Base-by-base conservation (phyloP, 2,888 invertebrate genomes). In the Apamea monoglypha region DNA sequence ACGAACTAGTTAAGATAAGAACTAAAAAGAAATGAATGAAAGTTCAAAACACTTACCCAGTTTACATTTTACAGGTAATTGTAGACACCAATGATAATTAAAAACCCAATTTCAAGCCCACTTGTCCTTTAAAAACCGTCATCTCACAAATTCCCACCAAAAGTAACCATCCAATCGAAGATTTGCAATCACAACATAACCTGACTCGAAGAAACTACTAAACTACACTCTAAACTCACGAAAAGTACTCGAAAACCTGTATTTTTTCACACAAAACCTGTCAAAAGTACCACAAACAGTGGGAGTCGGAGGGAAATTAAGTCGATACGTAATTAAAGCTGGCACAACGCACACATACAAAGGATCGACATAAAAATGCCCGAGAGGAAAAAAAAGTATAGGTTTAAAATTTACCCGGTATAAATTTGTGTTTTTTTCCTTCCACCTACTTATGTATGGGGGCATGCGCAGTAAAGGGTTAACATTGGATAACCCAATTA, bases 241-340 rank as follows among this genome's bases (percentile, higher is more conserved):
- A 83, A 85, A 89, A 87, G 82, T 82, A 66, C 50, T 67, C 70
- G 91, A 91, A 80, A 88, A 87, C 83, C 87, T 82, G 76, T 87
- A 86, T 86, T 90, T 90, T 89, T 89, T 89, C 77, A 81, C 88
- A 80, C 89, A 76, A 85, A 90, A 92, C 88, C 91, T 91, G 87
- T 89, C 88, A 92, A 92, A 91, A 92, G 90, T 91, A 91, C 92
- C 91, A 91, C 92, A 91, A 92, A 92, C 92, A 91, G 93, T 88
- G 92, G 88, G 94, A 92, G 93, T 94, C 94, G 94, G 93, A 94
- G 93, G 95, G 95, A 96, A 96, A 96, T 96, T 96, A 97, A 96
- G 97, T 97, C 97, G 96, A 97, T 97, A 97, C 96, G 96, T 97
- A 97, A 97, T 97, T 97, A 97, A 97, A 97, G 95, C 95, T 92